Evolutionary conservation across 2,797 vertebrate species (phyloP).

Genomic region (Enteromius anoplus): DNA sequence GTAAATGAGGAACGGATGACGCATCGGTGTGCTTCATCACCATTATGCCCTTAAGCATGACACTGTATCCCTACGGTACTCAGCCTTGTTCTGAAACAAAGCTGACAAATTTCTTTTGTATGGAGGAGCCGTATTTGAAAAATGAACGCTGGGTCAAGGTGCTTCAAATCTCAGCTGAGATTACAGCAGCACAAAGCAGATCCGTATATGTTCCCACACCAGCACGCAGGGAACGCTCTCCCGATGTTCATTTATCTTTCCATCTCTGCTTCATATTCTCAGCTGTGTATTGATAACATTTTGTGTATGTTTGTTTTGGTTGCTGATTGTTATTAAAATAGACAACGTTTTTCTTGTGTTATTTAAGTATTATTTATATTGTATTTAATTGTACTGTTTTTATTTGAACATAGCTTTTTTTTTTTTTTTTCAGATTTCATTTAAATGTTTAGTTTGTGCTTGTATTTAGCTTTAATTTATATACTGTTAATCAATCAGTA

Average conservation of each 20-base stretch:
- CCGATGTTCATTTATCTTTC: neutral
- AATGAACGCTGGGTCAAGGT: neutral
- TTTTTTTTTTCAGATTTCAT: neutral
- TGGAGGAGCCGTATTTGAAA: neutral
- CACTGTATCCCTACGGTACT: conserved; percentile 11
- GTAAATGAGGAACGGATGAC: conserved; percentile 19
- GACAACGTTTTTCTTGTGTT: neutral
- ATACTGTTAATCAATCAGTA: neutral
- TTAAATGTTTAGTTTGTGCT: neutral
- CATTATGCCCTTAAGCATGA: conserved; percentile 24
- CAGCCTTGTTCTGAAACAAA: neutral
- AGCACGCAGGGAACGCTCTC: neutral
- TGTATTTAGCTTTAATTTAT: neutral
- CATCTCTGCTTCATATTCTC: conserved; percentile 1
- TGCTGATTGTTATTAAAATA: neutral
- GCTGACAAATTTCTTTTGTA: conserved; percentile 30
- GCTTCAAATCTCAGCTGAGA: neutral
- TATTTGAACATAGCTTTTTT: neutral
- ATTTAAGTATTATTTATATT: neutral
- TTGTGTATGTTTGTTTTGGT: neutral
- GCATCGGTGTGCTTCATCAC: neutral
- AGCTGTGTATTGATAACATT: neutral
- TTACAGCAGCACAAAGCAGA: conserved; percentile 15
- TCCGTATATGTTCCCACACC: neutral
- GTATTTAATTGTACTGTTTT: neutral